These are phyloP conservation scores for Arizona elegans DNA, from an alignment of 2,113 vertebrate species.

Conservation along the genomic window DNA sequence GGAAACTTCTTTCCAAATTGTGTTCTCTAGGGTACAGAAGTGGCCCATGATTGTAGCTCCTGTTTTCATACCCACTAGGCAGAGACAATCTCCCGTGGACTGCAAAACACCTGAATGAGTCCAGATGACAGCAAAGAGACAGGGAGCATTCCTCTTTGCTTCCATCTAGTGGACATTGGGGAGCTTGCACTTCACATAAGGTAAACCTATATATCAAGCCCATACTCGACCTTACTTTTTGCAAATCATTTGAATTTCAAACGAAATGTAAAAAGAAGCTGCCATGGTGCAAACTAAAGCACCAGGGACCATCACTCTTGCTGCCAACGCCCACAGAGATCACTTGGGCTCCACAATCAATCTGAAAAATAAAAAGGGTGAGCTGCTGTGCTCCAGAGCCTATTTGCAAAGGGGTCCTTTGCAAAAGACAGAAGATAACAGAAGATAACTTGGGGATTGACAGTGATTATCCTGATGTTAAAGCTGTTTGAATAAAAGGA, in stretches of 20 bases:
- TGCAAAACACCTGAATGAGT: not conserved
- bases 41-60: not conserved
- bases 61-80: not conserved
- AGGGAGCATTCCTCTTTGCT: not conserved
- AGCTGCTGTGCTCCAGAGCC: not conserved
- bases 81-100: not conserved
- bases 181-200: not conserved
- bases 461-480: not conserved
- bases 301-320: not conserved
- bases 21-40: constrained; percentile 34
- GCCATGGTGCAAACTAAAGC: not conserved
- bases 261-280: not conserved
- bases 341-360: not conserved
- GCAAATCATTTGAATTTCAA: not conserved
- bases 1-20: not conserved
- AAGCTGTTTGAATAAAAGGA: not conserved
- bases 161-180: not conserved
- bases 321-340: not conserved
- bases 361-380: not conserved
- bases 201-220: not conserved
- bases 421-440: no score
- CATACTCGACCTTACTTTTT: not conserved
- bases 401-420: not conserved
- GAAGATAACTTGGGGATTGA: not conserved
- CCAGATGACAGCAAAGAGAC: not conserved